Evolutionary conservation across 2,888 invertebrate genomes (phyloP), one percentile per base, ranked within the genome.

Genomic region (Phasia obesa): DNA sequence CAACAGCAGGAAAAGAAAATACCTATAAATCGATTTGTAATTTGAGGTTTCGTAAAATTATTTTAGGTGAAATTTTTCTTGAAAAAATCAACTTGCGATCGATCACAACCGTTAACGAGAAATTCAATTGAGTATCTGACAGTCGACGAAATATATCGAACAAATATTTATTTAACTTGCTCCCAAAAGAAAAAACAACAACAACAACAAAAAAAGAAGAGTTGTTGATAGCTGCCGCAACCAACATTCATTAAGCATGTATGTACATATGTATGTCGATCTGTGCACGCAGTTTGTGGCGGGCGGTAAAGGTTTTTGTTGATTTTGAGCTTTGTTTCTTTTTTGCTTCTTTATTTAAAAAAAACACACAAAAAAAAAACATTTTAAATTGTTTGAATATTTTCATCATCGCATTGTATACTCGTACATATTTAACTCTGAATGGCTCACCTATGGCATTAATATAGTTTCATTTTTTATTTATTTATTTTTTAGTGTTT

Each of bases 41-140:
- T 4, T 42, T 42, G 4, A 42, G 15, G 19, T 73, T 65, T 57
- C 19, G 62, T 75, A 55, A 19, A 35, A 27, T 11, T 35, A 11
- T 25, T 44, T 44, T 5, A 17, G 3, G 4, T 23, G 23, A 13
- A 13, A 1, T 53, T 44, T 60, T 60, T 21, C 17, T 77, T 23
- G 1, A 51, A 53, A 21, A 15, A 51, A 42, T 38, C 38, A 57
- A 65, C 65, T 67, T 62, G 75, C 79, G 79, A 70, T 75, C 82
- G 53, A 51, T 78, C 35, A 49, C 78, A 83, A 78, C 79, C 79
- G 70, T 71, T 79, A 59, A 55, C 35, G 74, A 57, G 70, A 75
- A 83, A 83, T 71, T 65, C 82, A 75, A 70, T 79, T 79, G 53
- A 70, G 70, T 60, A 70, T 78, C 82, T 83, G 82, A 75, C 31